Percentiles rank a stretch among this genome's conserved stretches.
Evolutionary conservation across 1,140 invertebrate genomes (phyloP).

Genomic region (Atta cephalotes): DNA sequence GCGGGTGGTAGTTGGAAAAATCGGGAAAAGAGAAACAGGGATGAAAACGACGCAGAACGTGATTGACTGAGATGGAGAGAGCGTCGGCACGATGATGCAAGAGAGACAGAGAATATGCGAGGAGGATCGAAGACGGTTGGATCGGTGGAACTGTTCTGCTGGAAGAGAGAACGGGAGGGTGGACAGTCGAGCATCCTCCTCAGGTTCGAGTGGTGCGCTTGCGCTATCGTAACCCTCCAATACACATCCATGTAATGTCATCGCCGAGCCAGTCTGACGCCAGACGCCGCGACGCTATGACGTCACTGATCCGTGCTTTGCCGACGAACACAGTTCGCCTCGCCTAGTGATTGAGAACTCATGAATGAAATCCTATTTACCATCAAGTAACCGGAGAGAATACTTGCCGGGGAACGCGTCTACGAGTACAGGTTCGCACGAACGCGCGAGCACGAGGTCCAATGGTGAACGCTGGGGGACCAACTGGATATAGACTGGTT

Average conservation of each 20-base stretch:
- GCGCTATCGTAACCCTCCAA: constrained; percentile 58
- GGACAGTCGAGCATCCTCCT: constrained; percentile 58
- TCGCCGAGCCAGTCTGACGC: constrained; percentile 83
- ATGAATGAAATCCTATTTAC: constrained; percentile 79
- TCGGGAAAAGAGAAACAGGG: constrained; percentile 24
- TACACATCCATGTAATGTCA: constrained; percentile 69
- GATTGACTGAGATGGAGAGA: constrained; percentile 37
- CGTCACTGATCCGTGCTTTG: constrained; percentile 80
- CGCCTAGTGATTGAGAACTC: constrained; percentile 74
- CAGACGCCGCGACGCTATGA: constrained; percentile 84
- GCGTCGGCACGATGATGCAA: neutral
- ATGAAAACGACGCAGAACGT: constrained; percentile 40
- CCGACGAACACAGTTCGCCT: constrained; percentile 53
- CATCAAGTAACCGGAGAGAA: constrained; percentile 7
- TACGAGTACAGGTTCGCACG: constrained; percentile 24
- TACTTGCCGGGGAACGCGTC: constrained; percentile 31
- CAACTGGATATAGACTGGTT: constrained; percentile 16
- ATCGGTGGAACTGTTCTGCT: constrained; percentile 36
- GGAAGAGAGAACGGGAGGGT: constrained; percentile 37
- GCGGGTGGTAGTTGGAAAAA: constrained; percentile 10
- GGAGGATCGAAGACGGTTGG: constrained; percentile 42
- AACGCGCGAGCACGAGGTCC: neutral
- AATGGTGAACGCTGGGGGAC: constrained; percentile 1
- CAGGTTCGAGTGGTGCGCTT: constrained; percentile 73
- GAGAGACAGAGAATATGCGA: neutral